Base-by-base conservation (phyloP, 2,888 invertebrate genomes). In the Cantharis lateralis region DNA sequence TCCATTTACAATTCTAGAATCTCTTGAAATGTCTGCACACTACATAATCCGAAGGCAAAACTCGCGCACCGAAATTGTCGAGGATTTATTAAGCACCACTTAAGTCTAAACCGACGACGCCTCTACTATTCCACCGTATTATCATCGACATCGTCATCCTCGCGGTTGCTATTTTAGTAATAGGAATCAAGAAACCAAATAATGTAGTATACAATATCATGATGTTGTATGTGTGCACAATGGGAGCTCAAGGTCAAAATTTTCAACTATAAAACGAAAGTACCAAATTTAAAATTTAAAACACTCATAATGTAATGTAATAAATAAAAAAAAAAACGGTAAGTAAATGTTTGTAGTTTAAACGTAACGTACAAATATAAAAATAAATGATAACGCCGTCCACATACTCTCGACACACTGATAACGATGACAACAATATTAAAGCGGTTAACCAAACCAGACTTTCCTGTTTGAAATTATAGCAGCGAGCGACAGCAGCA, bases 341-440 rank as follows among this genome's bases (percentile, higher is more conserved):
- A 48, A 48, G 48, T 48, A 48, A 48, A 48, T 48, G 48, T 48
- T n/a, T 48, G 48, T 76, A 78, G 76, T 76, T 78, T 78, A 76
- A 48, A 71, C 74, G 71, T 66, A 68, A 72, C 73, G 75, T 71
- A 76, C 64, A 66, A 66, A 66, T 66, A 70, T 5, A 48, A n/a
- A 48, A 48, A 48, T 48, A 64, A 68, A 70, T 69, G 78, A 78
- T 78, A 78, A 78, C 70, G 62, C 24, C 28, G 72, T 78, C 68
- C 76, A 71, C 72, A 74, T 76, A 71, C 72, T 48, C 48, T 73
- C 76, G 74, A 75, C 62, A 75, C 66, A 72, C 70, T 66, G 78
- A 78, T 78, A 78, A 78, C 62, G 32, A 78, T 32, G 76, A 72
- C 78, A 78, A 78, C 74, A 75, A 75, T 78, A 78, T 28, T 75